Evolutionary conservation across 2,113 vertebrate genomes (phyloP), one percentile per base, ranked within the genome.

Genomic region (Onychostruthus taczanowskii): DNA sequence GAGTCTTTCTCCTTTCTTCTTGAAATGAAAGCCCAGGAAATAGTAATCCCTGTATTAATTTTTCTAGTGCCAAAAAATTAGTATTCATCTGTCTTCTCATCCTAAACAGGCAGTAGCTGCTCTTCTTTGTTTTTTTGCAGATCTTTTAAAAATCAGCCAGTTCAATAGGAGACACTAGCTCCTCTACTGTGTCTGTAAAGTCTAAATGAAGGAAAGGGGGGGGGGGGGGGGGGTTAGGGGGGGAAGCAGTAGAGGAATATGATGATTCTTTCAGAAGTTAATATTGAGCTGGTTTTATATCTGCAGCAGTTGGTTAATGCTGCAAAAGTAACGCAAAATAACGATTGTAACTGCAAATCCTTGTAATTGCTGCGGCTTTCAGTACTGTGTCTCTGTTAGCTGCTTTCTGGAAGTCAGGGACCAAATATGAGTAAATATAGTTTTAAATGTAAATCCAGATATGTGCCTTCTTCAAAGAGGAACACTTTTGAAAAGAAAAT

Each of bases 161-260:
- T 85, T 85, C 58, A 53, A 2, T 50, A 46, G 58, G 53, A 85
- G 23, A 69, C 28, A 22, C 22, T 31, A 6, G 30, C 47, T 90
- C 87, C 33, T 76, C 30, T 69, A 15, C 62, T 43, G 13, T 26
- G 17, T 30, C 49, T 74, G 31, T 43, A 31, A 85, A 79, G n/a
- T 30, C n/a, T 30, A 58, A 84, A 69, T 62, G 69, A 81, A 87
- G 81, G 31, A 15, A 74, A 47, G 67, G 13, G 13, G 39, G 47
- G 4, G 12, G 1, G 7, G 21, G 41, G 66, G 47, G 4, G 12
- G 1, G 7, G 21, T n/a, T n/a, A 52, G 4, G 12, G 1, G 7
- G 21, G 41, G 66, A n/a, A 6, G 4, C 9, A 49, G 21, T 15
- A 59, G 20, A 41, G 9, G 41, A 58, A 61, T 67, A 26, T 24